Conservation (phyloP, 2,113 vertebrate species). For the Scolopax mira region DNA sequence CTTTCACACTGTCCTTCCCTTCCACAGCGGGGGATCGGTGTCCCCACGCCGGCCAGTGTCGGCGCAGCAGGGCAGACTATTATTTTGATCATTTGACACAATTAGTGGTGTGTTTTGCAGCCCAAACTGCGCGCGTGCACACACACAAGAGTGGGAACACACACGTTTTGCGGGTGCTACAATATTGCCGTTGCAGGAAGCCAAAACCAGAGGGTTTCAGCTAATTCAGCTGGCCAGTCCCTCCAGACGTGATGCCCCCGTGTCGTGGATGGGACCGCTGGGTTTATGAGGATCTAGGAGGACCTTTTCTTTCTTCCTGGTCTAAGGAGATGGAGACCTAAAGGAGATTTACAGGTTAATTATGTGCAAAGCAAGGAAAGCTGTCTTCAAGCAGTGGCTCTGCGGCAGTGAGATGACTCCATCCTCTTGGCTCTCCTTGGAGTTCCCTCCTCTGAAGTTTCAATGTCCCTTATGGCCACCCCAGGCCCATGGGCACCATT, state of each 20-base stretch:
- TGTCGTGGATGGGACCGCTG: fast-evolving
- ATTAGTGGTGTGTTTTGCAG: not conserved
- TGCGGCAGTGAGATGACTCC: fast-evolving
- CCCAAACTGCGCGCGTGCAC: not conserved
- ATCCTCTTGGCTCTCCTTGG: too few relatives aligned
- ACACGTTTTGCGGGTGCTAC: not conserved
- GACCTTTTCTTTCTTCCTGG: not conserved
- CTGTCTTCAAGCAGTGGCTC: not conserved
- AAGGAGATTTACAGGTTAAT: not conserved
- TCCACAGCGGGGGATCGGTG: not conserved
- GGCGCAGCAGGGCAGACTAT: not conserved
- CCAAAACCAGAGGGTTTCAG: not conserved
- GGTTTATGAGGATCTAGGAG: not conserved
- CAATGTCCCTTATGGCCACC: not conserved
- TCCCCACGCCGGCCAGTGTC: not conserved
- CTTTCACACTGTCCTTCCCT: not conserved
- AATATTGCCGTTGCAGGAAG: fast-evolving
- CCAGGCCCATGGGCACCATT: too few relatives aligned
- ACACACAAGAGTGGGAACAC: not conserved
- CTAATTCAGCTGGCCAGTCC: not conserved
- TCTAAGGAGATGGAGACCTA: not conserved
- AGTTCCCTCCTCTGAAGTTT: not conserved
- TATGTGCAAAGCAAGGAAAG: not conserved
- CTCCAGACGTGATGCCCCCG: fast-evolving
- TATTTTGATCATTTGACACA: not conserved